Evolutionary conservation across 2,113 vertebrate genomes (phyloP), one percentile per base, ranked within the genome.

Genomic region (Zosterops japonicus): DNA sequence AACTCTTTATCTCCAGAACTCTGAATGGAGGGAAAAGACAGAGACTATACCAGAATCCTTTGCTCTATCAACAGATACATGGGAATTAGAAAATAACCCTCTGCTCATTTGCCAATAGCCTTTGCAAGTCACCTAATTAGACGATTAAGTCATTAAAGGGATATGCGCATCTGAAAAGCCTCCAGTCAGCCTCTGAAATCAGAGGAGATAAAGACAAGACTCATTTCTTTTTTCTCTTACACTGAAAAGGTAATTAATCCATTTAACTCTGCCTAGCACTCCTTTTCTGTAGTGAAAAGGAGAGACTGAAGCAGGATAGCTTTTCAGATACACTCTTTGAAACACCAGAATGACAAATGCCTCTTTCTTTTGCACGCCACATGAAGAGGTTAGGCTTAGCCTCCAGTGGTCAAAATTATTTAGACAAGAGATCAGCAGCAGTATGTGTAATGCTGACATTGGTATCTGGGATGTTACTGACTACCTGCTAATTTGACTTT

Each of bases 71-170:
- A 96, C 95, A 95, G 85, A 97, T 98, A 96, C 96, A 98, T 95
- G 95, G 92, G 97, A 95, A 97, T 97, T 97, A 98, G 97, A 98
- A 98, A 98, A 98, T 97, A 98, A 97, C 98, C 98, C 97, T 96
- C 97, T 97, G 96, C 95, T 98, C 98, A 95, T 97, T 97, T 96
- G 93, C 96, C 97, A 94, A 98, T 97, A 97, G 97, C 97, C 97
- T 98, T 98, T 97, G 98, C 98, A 98, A 98, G 97, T 98, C 98
- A 97, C 97, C 98, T 99, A 99, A 99, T 99, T 98, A 99, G 97
- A 98, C 97, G 98, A 99, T 99, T 99, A 99, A 99, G 98, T 99
- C 98, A 99, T 99, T 99, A 99, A 98, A 98, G 96, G 95, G 93
- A 96, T 96, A 97, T 95, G 96, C 71, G 84, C 97, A 97, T 98